These are phyloP conservation scores for Heliconius ethilla DNA, from an alignment of 2,888 invertebrate species.

Conservation along the genomic window DNA sequence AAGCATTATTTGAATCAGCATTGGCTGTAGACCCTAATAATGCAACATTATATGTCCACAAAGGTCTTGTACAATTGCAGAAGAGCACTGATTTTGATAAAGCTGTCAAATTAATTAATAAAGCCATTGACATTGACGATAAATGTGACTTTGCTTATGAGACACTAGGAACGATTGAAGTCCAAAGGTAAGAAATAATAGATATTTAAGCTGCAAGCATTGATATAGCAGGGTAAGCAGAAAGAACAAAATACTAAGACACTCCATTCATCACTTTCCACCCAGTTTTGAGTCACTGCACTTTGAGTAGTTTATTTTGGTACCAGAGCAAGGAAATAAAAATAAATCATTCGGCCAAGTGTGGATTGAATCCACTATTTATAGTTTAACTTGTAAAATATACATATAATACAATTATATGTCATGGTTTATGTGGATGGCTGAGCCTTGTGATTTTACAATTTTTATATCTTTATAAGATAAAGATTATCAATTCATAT, in stretches of 20 bases:
- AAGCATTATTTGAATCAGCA: constrained; percentile 90
- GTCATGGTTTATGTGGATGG: background rate
- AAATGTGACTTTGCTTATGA: constrained; percentile 98
- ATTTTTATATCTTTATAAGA: constrained; percentile 26
- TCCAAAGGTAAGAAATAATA: constrained; percentile 87
- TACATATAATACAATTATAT: background rate
- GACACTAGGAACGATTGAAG: constrained; percentile 96
- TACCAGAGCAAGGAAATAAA: no score
- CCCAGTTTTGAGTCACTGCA: background rate
- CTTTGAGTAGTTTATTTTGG: no score
- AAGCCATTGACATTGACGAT: constrained; percentile 93
- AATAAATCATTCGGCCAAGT: no score
- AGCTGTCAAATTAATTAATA: constrained; percentile 88
- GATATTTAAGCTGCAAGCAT: no score
- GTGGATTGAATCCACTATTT: background rate
- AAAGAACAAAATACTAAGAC: background rate
- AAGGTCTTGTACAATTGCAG: constrained; percentile 91
- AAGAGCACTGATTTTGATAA: constrained; percentile 92
- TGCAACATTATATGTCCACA: constrained; percentile 93
- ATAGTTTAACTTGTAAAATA: background rate
- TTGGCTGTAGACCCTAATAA: constrained; percentile 91
- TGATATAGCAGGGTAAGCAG: background rate
- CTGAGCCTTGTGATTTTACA: constrained; percentile 30
- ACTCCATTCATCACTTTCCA: background rate
- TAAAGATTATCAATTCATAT: constrained; percentile 41